Evolutionary conservation across 2,113 vertebrate species (phyloP).

Genomic region (Burhinus bistriatus): DNA sequence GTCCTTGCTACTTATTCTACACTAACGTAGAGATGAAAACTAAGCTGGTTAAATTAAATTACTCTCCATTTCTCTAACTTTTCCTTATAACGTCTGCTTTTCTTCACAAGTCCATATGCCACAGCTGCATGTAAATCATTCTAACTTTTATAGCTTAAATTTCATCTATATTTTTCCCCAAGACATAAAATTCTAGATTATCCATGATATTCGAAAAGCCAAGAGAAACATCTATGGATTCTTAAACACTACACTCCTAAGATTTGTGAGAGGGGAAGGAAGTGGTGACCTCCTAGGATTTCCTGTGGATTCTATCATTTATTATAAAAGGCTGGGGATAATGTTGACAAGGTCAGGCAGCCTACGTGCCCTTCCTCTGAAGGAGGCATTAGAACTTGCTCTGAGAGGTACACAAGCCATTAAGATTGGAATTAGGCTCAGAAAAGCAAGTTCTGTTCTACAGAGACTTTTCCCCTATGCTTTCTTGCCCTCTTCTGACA

Average conservation of each 20-base stretch:
- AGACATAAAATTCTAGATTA: not conserved
- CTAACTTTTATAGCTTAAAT: not conserved
- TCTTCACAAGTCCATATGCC: not conserved
- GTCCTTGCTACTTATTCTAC: not conserved
- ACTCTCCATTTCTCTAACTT: not conserved
- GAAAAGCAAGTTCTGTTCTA: not conserved
- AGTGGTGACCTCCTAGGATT: conserved; percentile 37
- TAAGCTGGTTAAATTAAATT: not conserved
- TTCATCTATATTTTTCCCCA: not conserved
- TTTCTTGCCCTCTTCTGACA: not conserved
- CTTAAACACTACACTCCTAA: not conserved
- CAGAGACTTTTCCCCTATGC: not conserved
- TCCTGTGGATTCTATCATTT: not conserved
- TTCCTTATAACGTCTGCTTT: not conserved
- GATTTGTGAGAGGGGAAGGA: conserved; percentile 35
- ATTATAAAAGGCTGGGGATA: not conserved
- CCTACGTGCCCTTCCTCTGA: not conserved
- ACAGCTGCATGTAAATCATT: not conserved
- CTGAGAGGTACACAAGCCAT: not conserved
- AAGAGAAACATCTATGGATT: conserved; percentile 23
- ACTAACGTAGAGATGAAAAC: not conserved
- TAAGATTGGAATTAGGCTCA: not conserved
- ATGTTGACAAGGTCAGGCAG: not conserved
- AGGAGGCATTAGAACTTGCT: not conserved
- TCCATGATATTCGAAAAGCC: not conserved